Evolutionary conservation across 1,140 invertebrate genomes (phyloP), one percentile per base, ranked within the genome.

Genomic region (Rhagoletis zephyria): DNA sequence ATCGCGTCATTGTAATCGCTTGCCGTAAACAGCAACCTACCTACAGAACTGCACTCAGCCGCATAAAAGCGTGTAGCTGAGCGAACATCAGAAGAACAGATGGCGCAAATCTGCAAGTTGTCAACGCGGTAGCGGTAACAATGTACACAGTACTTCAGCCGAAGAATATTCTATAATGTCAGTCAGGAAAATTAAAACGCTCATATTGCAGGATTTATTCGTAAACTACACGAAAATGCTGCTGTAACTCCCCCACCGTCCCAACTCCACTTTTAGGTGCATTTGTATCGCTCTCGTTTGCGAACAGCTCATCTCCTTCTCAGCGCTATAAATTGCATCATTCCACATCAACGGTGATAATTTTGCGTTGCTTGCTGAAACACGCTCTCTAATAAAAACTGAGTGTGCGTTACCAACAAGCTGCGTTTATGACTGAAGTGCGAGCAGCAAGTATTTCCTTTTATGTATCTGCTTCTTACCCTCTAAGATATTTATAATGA

Each of bases 401-500:
- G 67, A 5, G 42, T 48, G 42, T 45, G 67, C 14, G 1, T 74
- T 5, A 48, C 45, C 42, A 48, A 48, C 67, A 74, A 74, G 42
- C 67, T 42, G 67, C 67, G 9, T 45, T 74, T 74, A 74, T 74
- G 67, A 45, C 40, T 74, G 16, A 48, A 74, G 67, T 74, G 67
- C 67, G 40, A 14, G 40, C 45, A 74, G 16, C 4, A 16, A 12
- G 30, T 30, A 30, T 30, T 30, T 30, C 30, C 30, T 14, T 74
- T 16, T 12, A 14, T 74, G 45, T 74, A 74, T 48, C 45, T 45
- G 67, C 67, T 74, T 4, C 42, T 40, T 40, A 14, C 2, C 42
- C 48, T 74, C 42, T 74, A 74, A 74, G 67, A 42, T 74, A 74
- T 74, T 74, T 42, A 74, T 74, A 74, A 74, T 48, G 30, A 30